Base-by-base conservation (phyloP, 2,113 vertebrate species). In the Geococcyx californianus region DNA sequence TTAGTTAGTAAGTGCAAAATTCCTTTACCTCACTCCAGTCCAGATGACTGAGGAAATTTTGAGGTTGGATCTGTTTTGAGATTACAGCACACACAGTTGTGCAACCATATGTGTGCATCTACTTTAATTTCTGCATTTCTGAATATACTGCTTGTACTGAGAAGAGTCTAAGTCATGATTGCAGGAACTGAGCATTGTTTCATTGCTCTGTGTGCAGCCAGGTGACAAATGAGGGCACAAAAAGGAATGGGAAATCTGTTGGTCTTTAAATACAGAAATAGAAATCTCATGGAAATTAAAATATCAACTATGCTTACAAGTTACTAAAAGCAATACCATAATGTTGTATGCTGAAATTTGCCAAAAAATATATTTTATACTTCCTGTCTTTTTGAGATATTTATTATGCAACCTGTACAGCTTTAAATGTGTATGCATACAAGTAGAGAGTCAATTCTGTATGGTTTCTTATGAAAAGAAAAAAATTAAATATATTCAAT, bases 91-190 rank as follows among this genome's bases (percentile, higher is more conserved):
- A 1, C 25, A 18, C 4, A 58, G 29, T 4, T 40, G 9, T 73
- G 7, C 21, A 76, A 60, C 1, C 2, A 23, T 4, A 18, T 21
- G 3, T 2, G 0, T 66, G 11, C 2, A 4, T 11, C 11, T 47
- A 24, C n/a, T 66, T 47, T 36, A 33, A 17, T 40, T 63, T 85
- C 62, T 45, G 25, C 12, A n/a, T 60, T 45, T 83, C 49, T 55
- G 49, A 73, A 44, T 23, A 47, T 7, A 16, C 5, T 29, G 6
- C 6, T 70, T 63, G 7, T 36, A 75, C 28, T 52, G 52, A 70
- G 42, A 62, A 78, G 7, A 8, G 7, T 55, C 38, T 72, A 54
- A 89, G 12, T n/a, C 33, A 38, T 67, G n/a, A 36, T 3, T 33
- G 6, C 33, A 90, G 42, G 33, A 70, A 8, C 4, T n/a, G 42